These are phyloP conservation scores for Caradrina clavipalpis DNA, from an alignment of 2,888 invertebrate species.

Conservation along the genomic window DNA sequence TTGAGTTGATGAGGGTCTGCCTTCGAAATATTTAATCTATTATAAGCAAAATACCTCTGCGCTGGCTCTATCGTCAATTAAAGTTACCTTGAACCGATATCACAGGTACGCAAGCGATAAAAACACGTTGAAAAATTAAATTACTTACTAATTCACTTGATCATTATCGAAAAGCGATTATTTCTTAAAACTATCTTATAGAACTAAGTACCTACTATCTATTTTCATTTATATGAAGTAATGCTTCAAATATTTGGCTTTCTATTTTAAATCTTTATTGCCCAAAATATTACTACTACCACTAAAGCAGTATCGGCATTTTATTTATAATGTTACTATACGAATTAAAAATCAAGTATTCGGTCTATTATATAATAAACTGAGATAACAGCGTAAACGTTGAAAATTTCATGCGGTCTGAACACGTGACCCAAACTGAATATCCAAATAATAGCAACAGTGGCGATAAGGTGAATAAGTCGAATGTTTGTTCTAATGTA, in stretches of 20 bases:
- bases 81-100: conserved; percentile 60
- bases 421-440: conserved; percentile 33
- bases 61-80: conserved; percentile 33
- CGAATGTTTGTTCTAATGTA: conserved; percentile 20
- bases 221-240: conserved; percentile 1
- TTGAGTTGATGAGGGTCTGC: not conserved
- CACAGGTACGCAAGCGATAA: conserved; percentile 41
- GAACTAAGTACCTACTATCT: not conserved
- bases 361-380: conserved; percentile 3
- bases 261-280: conserved; percentile 3
- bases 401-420: conserved; percentile 14
- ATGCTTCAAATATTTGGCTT: not conserved
- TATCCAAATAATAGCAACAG: conserved; percentile 25
- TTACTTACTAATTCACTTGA: conserved; percentile 34
- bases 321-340: not conserved
- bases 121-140: conserved; percentile 39
- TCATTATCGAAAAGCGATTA: conserved; percentile 39
- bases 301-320: conserved; percentile 8
- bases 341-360: conserved; percentile 5
- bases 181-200: conserved; percentile 12
- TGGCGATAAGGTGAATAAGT: conserved; percentile 34
- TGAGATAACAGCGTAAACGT: conserved; percentile 17
- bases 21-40: conserved; percentile 17
- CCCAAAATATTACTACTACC: conserved; percentile 4
- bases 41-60: conserved; percentile 5